Evolutionary conservation across 1,140 invertebrate species (phyloP).

Genomic region (Micrasema minimum): DNA sequence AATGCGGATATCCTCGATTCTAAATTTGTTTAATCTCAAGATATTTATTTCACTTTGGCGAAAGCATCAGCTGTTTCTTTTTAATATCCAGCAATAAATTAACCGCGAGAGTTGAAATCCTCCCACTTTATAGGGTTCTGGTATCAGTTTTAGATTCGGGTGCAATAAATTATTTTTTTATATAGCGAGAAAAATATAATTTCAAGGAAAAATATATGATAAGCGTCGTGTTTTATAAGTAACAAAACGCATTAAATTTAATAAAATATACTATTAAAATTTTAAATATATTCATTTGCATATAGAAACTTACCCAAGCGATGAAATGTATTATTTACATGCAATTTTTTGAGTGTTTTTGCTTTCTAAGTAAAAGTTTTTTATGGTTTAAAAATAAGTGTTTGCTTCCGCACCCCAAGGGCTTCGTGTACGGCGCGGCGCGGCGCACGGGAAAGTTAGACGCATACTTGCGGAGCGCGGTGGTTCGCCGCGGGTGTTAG

Average conservation of each 20-base stretch:
- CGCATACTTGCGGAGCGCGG: conserved; percentile 15
- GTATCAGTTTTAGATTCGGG: conserved; percentile 19
- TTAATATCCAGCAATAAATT: conserved; percentile 17
- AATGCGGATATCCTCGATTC: no score
- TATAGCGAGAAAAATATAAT: no score
- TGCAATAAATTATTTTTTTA: conserved; percentile 21
- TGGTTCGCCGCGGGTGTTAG: no score
- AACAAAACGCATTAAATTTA: no score
- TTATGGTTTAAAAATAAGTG: background rate
- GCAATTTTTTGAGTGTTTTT: no score
- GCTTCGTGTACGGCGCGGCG: background rate
- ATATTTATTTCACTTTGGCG: conserved; percentile 26
- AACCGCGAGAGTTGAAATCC: conserved; percentile 14
- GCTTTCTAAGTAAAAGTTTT: background rate
- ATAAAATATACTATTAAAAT: no score
- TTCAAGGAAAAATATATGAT: no score
- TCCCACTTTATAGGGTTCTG: conserved; percentile 10
- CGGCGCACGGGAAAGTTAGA: no score
- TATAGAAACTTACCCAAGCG: no score
- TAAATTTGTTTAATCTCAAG: conserved; percentile 9
- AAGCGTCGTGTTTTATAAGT: no score
- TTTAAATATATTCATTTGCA: no score
- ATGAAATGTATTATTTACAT: no score
- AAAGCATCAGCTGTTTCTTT: conserved; percentile 19
- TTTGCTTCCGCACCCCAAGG: background rate